Evolutionary conservation across 2,797 vertebrate species (phyloP), one percentile per base, ranked within the genome.

Genomic region (Tokudaia muenninki): DNA sequence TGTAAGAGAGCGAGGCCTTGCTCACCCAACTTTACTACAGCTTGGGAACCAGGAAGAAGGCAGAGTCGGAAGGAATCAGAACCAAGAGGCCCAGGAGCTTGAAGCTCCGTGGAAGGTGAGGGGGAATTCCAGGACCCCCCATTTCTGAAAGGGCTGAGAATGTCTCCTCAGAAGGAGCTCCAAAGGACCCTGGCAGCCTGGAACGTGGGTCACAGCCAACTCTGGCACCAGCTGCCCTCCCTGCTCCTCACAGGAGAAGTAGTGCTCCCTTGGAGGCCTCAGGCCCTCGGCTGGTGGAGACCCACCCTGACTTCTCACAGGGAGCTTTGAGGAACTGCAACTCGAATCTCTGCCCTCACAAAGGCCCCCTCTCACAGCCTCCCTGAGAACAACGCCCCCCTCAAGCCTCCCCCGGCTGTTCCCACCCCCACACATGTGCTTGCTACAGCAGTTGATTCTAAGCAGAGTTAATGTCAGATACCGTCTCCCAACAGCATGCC

Each of bases 401-500:
- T 61, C 72, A 79, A n/a, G 1, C 61, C 72, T 84, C 17, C 93
- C 63, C 70, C 61, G 92, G 52, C 82, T 29, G 77, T 86, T 55
- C 92, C 55, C 87, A 63, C 57, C 70, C 92, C 29, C 94, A 77
- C 87, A 67, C 92, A 87, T 31, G 80, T 59, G 87, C 97, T 94
- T 97, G 92, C 95, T 86, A 67, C 94, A 63, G 93, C 90, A 94
- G 89, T 94, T 74, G 93, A 91, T 97, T 94, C 93, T 83, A 94
- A 89, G 94, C 95, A 13, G 57, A 93, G 94, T 80, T 97, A 83
- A 90, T 87, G 96, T 77, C n/a, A 57, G 92, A 95, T 59, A 70
- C 88, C 63, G 95, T 96, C 97, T 97, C 97, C 94, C 97, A 16
- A 97, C 93, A 88, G 94, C 95, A 29, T 80, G 96, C 96, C 80